Base-by-base conservation (phyloP, 2,888 invertebrate genomes). In the Tubiluchus corallicola region DNA sequence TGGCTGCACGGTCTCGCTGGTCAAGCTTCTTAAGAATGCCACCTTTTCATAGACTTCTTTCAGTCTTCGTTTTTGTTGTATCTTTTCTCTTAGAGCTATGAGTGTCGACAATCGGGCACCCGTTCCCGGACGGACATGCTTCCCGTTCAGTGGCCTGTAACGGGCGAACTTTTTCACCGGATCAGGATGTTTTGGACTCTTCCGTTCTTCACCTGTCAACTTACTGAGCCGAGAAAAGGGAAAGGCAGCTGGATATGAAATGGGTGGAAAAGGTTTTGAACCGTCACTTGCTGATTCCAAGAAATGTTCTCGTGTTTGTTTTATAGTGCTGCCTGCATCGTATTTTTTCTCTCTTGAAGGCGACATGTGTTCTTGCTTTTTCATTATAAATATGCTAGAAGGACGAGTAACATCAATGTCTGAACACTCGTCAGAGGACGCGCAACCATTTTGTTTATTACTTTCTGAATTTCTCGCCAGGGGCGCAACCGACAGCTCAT, bases 91-190 rank as follows among this genome's bases (percentile, higher is more conserved):
- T 29, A 29, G 29, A 9, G 29, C 29, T 9, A 29, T 29, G 9
- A 29, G 29, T n/a, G 29, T 29, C 29, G 29, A 29, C 9, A 29
- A 9, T 9, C 29, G 29, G n/a, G 29, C 29, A 29, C 29, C 29
- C 29, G 29, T 29, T 9, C 29, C 29, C 29, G 29, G 29, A 9
- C 29, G 29, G 9, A 29, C 29, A n/a, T 29, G 29, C 29, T 29
- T 29, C 29, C 29, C 29, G 29, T 29, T 29, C 29, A 29, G n/a
- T 9, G 29, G 29, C n/a, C 29, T 29, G 29, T 29, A 29, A n/a
- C 29, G 29, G n/a, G 29, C 29, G 29, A 29, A 9, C 9, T n/a
- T 9, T n/a, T n/a, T 9, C 29, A n/a, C 29, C 29, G 29, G 9
- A 29, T 29, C 29, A 9, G 9, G 9, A 9, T n/a, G 29, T n/a